Base-by-base conservation (phyloP, 2,797 vertebrate species). In the Valencia hispanica region DNA sequence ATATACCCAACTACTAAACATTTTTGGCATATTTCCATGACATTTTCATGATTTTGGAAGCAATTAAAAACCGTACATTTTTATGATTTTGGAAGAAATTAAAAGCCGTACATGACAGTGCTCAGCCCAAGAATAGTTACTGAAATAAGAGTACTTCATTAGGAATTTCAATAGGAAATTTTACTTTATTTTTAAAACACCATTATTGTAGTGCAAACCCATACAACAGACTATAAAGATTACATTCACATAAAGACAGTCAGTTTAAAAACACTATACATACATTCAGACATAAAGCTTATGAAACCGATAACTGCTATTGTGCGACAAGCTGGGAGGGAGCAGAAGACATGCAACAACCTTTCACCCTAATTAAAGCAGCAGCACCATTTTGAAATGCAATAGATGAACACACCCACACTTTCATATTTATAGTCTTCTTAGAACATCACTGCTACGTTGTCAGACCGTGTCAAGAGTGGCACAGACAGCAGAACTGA, bases 221-320 rank as follows among this genome's bases (percentile, higher is more conserved):
- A 73, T 68, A 57, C 73, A 71, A 78, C 48, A 43, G 8, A 63
- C 80, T 50, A 47, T 20, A 82, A 73, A 80, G 18, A 81, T 74
- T 72, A 22, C 43, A 77, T 50, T 22, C 43, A 72, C 55, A 77
- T 57, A 34, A 53, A 2, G 70, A 30, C 14, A 74, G 72, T 73
- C 7, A 36, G 55, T 79, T 70, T 25, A 79, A 83, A 10, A 22
- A 25, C 18, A 73, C n/a, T 41, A 63, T 36, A 59, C 85, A 83
- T 86, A 90, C 84, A 90, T 87, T 90, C 81, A 80, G 57, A 61
- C 27, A 79, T 15, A 69, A 81, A 73, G 73, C 11, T 41, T 41
- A 51, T 25, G 78, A 45, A 15, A 51, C 34, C 7, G 11, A 15
- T 0, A 65, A 43, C 10, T 43, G 25, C 80, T 68, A 25, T 39